A percentile compares a stretch with the other conserved stretches of the same genome.
These are phyloP conservation scores for Eueremaeus valkanovi DNA, from an alignment of 2,888 invertebrate genomes.

Conservation along the genomic window DNA sequence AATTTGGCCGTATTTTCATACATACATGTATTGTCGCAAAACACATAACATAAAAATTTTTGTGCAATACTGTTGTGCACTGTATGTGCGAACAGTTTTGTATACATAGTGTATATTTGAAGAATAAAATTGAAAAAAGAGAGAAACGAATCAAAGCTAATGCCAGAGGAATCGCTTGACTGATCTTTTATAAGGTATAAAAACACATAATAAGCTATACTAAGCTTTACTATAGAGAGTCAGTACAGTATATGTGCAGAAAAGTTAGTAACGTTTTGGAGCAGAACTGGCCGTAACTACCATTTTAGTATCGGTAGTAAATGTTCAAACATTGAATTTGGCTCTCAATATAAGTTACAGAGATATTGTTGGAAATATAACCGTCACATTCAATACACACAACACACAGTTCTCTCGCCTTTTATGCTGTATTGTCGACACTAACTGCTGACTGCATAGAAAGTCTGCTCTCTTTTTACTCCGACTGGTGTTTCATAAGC, in stretches of 20 bases:
- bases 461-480: constrained; percentile 17
- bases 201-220: constrained; percentile 13
- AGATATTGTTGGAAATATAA: too few relatives aligned
- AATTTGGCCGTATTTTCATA: too few relatives aligned
- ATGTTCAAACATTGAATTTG: constrained; percentile 31
- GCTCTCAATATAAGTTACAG: background rate
- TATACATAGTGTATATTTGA: too few relatives aligned
- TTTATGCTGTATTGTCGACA: background rate
- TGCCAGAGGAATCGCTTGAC: constrained; percentile 19
- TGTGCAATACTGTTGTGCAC: too few relatives aligned
- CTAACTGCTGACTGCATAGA: background rate
- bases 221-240: background rate
- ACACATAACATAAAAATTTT: background rate
- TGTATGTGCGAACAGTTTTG: background rate
- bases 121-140: background rate
- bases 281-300: constrained; percentile 18
- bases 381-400: constrained; percentile 1
- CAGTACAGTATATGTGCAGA: constrained; percentile 11
- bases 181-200: constrained; percentile 4
- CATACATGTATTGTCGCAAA: background rate
- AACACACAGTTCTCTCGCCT: background rate
- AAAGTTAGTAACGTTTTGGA: constrained; percentile 17
- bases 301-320: constrained; percentile 33
- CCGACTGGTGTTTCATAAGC: constrained; percentile 21
- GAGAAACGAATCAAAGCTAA: constrained; percentile 7